These are phyloP conservation scores for Cephalopterus ornatus DNA, from an alignment of 2,113 vertebrate genomes.

Conservation along the genomic window DNA sequence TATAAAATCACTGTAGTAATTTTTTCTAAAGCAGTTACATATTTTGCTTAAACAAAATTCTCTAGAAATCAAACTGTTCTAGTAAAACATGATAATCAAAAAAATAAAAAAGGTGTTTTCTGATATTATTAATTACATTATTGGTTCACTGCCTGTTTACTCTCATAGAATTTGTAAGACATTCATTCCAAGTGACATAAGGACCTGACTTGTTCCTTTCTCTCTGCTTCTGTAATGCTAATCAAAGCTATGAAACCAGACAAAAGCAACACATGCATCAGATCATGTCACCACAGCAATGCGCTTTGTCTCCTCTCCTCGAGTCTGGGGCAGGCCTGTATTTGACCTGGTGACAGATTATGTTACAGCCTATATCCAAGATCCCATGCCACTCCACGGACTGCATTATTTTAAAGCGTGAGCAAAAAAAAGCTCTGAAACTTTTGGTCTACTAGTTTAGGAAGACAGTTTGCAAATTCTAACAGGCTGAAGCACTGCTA, in stretches of 20 bases:
- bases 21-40: not conserved
- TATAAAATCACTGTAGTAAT: not conserved
- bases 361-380: not conserved
- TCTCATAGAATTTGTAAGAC: not conserved
- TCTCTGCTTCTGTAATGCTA: not conserved
- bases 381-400: not conserved
- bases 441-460: not conserved
- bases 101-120: not conserved
- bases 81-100: not conserved
- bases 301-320: fast-evolving
- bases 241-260: not conserved
- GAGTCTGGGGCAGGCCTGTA: not conserved
- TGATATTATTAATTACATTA: not conserved
- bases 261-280: not conserved
- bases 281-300: not conserved
- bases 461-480: not conserved
- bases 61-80: not conserved
- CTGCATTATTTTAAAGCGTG: not conserved
- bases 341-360: not conserved
- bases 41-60: not conserved
- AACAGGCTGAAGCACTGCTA: not conserved
- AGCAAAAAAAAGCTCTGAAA: not conserved
- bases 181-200: not conserved
- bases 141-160: not conserved
- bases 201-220: not conserved